These are phyloP conservation scores for Lathamus discolor DNA, from an alignment of 2,113 vertebrate genomes.

Conservation along the genomic window DNA sequence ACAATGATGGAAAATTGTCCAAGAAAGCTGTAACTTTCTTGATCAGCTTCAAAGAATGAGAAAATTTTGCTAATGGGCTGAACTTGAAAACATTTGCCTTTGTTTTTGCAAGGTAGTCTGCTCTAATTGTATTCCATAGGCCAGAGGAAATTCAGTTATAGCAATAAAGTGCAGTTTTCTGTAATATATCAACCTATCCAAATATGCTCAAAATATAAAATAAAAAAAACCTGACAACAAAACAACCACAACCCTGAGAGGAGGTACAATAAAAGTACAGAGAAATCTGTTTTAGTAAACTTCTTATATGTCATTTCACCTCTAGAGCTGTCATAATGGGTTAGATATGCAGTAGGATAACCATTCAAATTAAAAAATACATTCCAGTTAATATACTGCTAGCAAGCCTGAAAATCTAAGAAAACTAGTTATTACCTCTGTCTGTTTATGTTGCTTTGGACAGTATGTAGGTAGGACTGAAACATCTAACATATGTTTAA, in stretches of 20 bases:
- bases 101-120: background rate
- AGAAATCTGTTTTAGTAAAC: background rate
- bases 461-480: background rate
- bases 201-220: background rate
- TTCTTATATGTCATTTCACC: background rate
- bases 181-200: background rate
- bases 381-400: background rate
- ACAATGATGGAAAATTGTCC: background rate
- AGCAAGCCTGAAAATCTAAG: background rate
- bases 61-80: background rate
- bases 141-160: background rate
- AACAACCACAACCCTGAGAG: background rate
- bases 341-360: background rate
- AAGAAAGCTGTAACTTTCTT: background rate
- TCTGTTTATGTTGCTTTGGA: background rate
- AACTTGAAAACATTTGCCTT: background rate
- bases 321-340: background rate
- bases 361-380: background rate
- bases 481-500: accelerated
- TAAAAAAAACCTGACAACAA: background rate
- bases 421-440: background rate
- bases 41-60: background rate
- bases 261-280: too few relatives aligned
- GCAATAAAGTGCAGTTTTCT: background rate
- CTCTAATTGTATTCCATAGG: background rate